phyloP scores from a whole-genome alignment of 2,888 invertebrate species.

The Hypsopygia costalis region DNA sequence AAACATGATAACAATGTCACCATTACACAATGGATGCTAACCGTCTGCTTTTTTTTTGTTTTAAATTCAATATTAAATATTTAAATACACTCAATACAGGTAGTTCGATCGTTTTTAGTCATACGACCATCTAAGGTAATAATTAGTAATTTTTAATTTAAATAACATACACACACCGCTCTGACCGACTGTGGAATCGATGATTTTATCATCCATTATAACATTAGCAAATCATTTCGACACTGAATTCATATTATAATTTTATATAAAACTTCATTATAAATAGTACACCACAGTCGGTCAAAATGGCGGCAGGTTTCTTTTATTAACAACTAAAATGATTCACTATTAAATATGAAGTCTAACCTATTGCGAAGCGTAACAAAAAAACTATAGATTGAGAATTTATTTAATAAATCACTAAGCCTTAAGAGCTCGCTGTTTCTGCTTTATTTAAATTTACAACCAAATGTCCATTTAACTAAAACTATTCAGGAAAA shows the following conservation, averaged over 20 bases:
- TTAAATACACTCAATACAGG: constrained; percentile 52
- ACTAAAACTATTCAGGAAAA: constrained; percentile 10
- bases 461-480: constrained; percentile 45
- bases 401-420: constrained; percentile 67
- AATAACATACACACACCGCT: constrained; percentile 15
- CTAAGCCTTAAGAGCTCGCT: constrained; percentile 57
- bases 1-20: constrained; percentile 37
- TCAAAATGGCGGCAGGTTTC: constrained; percentile 10
- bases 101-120: constrained; percentile 35
- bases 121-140: constrained; percentile 25
- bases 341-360: constrained; percentile 52
- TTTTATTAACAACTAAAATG: constrained; percentile 52
- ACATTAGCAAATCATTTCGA: neutral
- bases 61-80: constrained; percentile 45
- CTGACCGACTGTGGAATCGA: constrained; percentile 9
- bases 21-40: constrained; percentile 34
- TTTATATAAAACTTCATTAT: neutral
- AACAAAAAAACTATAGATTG: constrained; percentile 55
- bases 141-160: constrained; percentile 26
- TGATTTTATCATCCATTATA: neutral
- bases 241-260: neutral
- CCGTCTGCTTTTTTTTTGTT: constrained; percentile 42
- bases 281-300: neutral
- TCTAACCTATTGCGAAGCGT: constrained; percentile 64
- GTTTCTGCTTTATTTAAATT: constrained; percentile 25